Evolutionary conservation across 2,797 vertebrate genomes (phyloP), one percentile per base, ranked within the genome.

Genomic region (Rachycentron canadum): DNA sequence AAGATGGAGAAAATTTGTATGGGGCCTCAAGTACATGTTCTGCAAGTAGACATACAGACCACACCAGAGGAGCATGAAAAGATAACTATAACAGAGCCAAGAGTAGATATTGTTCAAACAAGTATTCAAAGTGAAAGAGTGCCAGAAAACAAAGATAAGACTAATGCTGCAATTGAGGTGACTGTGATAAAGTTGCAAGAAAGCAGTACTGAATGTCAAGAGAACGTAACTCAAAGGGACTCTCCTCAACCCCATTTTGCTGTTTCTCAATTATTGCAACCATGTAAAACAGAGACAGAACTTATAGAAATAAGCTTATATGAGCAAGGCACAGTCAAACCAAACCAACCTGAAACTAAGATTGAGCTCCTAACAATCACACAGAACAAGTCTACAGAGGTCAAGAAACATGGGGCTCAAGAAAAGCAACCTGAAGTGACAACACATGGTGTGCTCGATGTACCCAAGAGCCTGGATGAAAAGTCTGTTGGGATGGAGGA

Each of bases 241-340:
- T 47, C 59, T 12, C 13, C 55, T 61, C 45, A 70, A 21, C 36
- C 52, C 14, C 32, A 7, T 2, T 59, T 32, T 50, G 7, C 45
- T 50, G 40, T 19, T 69, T 73, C 53, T 40, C 63, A 68, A 49
- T 2, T 14, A n/a, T 17, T 43, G 21, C 56, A 76, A 43, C 40
- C 70, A 56, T 55, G 26, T 21, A 57, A 45, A 19, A 71, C 53
- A 25, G 56, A 83, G 45, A 49, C 41, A 40, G 71, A 79, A 36
- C 76, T 73, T 9, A 90, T 86, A 53, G 80, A 89, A 75, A 86
- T 86, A 56, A 60, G 23, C 43, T 21, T 81, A 9, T 64, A 75
- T 68, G 57, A 87, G 2, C 12, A 67, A 57, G 59, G 55, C 7
- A 21, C 8, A 4, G n/a, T 5, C 26, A 71, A 65, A 62, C 59